Percentiles rank a stretch among this genome's conserved stretches.
Evolutionary conservation across 2,797 vertebrate species (phyloP).

Genomic region (Betta splendens): DNA sequence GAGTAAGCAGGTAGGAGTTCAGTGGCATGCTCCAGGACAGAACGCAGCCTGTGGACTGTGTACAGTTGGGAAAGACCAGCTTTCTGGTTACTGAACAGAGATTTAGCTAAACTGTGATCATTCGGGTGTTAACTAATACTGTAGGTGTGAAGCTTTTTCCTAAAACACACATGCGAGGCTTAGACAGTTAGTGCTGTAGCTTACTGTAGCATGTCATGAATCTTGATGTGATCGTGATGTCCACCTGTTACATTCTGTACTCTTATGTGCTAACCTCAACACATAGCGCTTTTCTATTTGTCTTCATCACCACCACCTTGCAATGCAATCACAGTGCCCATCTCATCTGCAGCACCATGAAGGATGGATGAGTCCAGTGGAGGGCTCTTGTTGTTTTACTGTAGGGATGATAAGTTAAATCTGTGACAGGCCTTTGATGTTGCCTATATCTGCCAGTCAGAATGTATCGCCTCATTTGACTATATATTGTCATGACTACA

Average conservation of each 20-base stretch:
- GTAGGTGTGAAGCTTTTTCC: not conserved
- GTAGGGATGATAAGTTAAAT: conserved; percentile 41
- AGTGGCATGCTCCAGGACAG: conserved; percentile 12
- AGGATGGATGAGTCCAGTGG: conserved; percentile 40
- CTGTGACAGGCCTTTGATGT: conserved; percentile 47
- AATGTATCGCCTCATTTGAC: conserved; percentile 63
- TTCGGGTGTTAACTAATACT: too few relatives aligned
- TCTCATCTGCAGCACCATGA: conserved; percentile 38
- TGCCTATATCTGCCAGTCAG: conserved; percentile 56
- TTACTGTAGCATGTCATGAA: too few relatives aligned
- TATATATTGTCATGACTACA: conserved; percentile 50
- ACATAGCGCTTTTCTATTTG: conserved; percentile 50
- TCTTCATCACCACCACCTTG: conserved; percentile 56
- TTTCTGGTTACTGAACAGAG: not conserved
- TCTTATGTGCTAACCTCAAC: conserved; percentile 26
- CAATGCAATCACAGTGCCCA: conserved; percentile 32
- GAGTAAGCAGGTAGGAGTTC: conserved; percentile 49
- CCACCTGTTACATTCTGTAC: conserved; percentile 20
- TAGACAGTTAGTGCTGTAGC: too few relatives aligned
- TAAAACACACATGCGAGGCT: too few relatives aligned
- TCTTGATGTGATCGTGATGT: too few relatives aligned
- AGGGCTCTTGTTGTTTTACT: conserved; percentile 35
- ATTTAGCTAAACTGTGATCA: not conserved
- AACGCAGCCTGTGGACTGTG: conserved; percentile 1
- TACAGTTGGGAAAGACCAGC: not conserved